Evolutionary conservation across 2,797 vertebrate species (phyloP), one percentile per base, ranked within the genome.

Genomic region (Scarus forsteni): DNA sequence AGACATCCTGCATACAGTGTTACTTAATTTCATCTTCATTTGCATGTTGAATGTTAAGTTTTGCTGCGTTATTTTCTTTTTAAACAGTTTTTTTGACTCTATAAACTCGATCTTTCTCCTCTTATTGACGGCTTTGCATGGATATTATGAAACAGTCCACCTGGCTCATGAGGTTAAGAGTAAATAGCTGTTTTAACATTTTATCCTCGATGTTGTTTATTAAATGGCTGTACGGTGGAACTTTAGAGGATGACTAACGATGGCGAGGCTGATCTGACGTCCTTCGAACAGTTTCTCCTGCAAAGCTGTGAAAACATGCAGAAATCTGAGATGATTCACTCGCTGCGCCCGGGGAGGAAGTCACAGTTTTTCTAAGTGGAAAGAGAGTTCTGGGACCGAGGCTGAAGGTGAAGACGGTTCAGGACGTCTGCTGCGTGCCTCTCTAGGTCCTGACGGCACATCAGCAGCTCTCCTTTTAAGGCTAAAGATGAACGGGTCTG

Each of bases 381-480:
- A 75, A 63, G 15, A 66, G 70, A 76, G 70, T 14, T 62, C 70
- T 66, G 64, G 82, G 71, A 73, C 57, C 1, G 10, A 40, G 55
- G 70, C 43, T 1, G 51, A 68, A 69, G 60, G 70, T 81, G 77
- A 62, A 55, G 35, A 61, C 63, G 18, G 56, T 44, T 40, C 0
- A 2, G 65, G 48, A 60, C 40, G 11, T 42, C 42, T 51, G 9
- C n/a, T 64, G 68, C 73, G 76, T 46, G 63, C 75, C 65, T 73
- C 53, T 56, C 73, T 67, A 80, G 16, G 36, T 63, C 71, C 51
- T 72, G 75, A 84, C 67, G 53, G 36, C 52, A 38, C 19, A 81
- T 79, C 69, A 77, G 70, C 60, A 67, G 48, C 65, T 44, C 61
- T 69, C 80, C 84, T 88, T 91, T 79, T 88, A 88, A 68, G 85